phyloP scores from a whole-genome alignment of 1,140 invertebrate genomes.

The Hestina assimilis region DNA sequence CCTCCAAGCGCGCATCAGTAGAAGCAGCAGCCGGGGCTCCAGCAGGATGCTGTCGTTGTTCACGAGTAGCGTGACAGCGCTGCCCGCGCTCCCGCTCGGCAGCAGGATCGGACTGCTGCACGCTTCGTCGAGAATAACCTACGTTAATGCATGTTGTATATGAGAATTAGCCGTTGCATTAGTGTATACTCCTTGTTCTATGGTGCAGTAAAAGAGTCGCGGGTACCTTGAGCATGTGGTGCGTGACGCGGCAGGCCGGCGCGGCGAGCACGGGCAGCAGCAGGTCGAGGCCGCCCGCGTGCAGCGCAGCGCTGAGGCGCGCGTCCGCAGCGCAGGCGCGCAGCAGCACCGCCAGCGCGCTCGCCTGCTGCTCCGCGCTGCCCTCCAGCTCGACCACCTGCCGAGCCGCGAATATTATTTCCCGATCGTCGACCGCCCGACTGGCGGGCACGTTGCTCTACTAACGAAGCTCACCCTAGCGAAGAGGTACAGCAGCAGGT shows the following conservation, averaged over 20 bases:
- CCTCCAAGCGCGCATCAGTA: constrained; percentile 80
- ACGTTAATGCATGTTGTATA: neutral
- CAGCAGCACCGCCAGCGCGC: constrained; percentile 78
- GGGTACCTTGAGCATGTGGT: constrained; percentile 77
- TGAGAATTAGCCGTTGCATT: no score
- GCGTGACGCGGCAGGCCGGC: constrained; percentile 71
- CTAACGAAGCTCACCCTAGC: constrained; percentile 73
- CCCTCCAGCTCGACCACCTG: constrained; percentile 81
- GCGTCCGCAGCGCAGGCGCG: constrained; percentile 75
- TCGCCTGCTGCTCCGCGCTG: constrained; percentile 79
- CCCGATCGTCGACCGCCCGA: no score
- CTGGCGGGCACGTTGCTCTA: no score
- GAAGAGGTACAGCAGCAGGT: constrained; percentile 81
- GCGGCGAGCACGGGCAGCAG: constrained; percentile 79
- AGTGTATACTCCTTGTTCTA: neutral
- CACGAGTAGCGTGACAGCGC: constrained; percentile 33
- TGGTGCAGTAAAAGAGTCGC: no score
- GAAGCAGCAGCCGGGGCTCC: constrained; percentile 79
- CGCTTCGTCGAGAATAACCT: constrained; percentile 79
- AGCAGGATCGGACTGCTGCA: constrained; percentile 77
- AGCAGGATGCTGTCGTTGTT: constrained; percentile 78
- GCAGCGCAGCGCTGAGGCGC: constrained; percentile 76
- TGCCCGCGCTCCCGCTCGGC: constrained; percentile 51
- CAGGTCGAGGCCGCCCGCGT: constrained; percentile 71
- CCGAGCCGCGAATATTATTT: neutral